Base-by-base conservation (phyloP, 64 coral and sea anemone species). In the Montipora foliosa region DNA sequence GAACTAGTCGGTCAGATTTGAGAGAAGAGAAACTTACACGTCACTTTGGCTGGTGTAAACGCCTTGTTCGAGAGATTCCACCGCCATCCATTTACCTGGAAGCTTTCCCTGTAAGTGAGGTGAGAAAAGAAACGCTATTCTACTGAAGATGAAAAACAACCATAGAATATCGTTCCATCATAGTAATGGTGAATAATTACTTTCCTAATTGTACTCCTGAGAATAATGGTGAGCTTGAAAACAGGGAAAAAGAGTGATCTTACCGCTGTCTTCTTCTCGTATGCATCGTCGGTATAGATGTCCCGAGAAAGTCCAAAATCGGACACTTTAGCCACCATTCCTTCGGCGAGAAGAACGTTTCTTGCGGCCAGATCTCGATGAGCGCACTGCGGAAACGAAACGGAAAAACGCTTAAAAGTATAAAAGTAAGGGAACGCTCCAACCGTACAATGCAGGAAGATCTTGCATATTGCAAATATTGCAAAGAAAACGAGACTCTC, bases 281-380 rank as follows among this genome's bases (percentile, higher is more conserved):
- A 96, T 8, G 91, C 88, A 7, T 89, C 81, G 67, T 96, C 89
- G 2, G 88, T 87, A 75, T 96, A 96, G 11, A 96, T 89, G 55
- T 96, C 95, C 79, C 95, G 87, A 66, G 95, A 93, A 6, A 96
- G 66, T 47, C 95, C 95, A 89, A 93, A 96, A 74, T 96, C 95
- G 2, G 95, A 90, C 11, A 96, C 95, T 84, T 96, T 96, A 6
- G 95, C 95, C 29, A 96, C 88, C 53, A 87, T 80, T 19, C 89
- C 90, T 20, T 96, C 95, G 22, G 87, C 95, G 7, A 96, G 95
- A 80, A 96, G 78, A 55, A 96, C 67, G 75, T 96, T 96, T 25
- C 95, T 83, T 11, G 95, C 88, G 1, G 95, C 95, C 17, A 96
- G 29, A 47, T 96, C 95, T 45, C 95, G 75, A 22, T 96, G 95